Base-by-base conservation (phyloP, 2,797 vertebrate species). In the Gallinago nigripennis region DNA sequence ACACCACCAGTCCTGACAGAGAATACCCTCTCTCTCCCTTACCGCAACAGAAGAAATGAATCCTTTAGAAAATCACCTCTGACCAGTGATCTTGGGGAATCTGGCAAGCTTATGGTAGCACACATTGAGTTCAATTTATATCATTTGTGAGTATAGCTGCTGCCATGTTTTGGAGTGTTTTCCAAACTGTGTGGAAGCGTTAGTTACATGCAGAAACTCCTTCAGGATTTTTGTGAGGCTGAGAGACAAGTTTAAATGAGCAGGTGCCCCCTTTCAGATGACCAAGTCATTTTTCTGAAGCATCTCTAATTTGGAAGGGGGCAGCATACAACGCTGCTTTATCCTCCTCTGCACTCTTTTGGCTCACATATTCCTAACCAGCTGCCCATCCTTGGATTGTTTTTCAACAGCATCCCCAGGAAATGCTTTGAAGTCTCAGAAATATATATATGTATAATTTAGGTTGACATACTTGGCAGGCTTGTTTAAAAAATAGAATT, bases 351-450 rank as follows among this genome's bases (percentile, higher is more conserved):
- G 54, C 4, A 3, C 70, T 96, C 86, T 94, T 87, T 88, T 85
- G 92, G 88, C 72, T 92, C 58, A 9, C 45, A 39, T 79, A 75
- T 50, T 95, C 79, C 56, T 75, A 50, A 86, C 86, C 94, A 91
- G 86, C 95, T 63, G 45, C 78, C 94, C 88, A 92, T 96, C 93
- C 89, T 90, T 25, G 94, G 89, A 78, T 93, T 94, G 89, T 70
- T 95, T 97, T 94, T 90, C 91, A 95, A 92, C 95, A 95, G 96
- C 71, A 90, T 97, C 91, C 97, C 88, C 86, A 91, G 96, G 95
- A 97, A 96, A 92, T 87, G 78, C 97, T 98, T 98, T 98, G 97
- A 98, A 97, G 97, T 98, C 90, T 96, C 90, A 85, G 48, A 92
- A 97, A 89, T 94, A 94, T 54, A 94, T 16, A 28, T 57, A 92